phyloP scores from a whole-genome alignment of 1,140 invertebrate species.

The Drosophila ironensis region DNA sequence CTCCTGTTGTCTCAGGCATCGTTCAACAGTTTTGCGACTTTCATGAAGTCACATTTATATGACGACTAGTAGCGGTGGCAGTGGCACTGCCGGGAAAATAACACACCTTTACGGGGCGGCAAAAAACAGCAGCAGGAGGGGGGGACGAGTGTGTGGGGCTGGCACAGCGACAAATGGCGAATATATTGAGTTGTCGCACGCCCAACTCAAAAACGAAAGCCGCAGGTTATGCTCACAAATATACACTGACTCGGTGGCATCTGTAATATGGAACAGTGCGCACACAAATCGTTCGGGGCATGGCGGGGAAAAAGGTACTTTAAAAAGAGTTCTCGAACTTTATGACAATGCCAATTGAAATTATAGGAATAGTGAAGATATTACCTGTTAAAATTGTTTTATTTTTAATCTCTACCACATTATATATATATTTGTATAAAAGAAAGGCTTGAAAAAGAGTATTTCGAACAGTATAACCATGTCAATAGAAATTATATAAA shows the following conservation, averaged over 20 bases:
- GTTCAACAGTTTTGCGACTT: slow-evolving; percentile 76
- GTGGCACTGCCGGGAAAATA: not conserved
- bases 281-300: slow-evolving; percentile 45
- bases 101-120: slow-evolving; percentile 22
- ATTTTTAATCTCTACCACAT: too few relatives aligned
- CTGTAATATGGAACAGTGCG: slow-evolving; percentile 68
- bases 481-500: too few relatives aligned
- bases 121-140: not conserved
- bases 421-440: too few relatives aligned
- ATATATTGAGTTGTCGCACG: slow-evolving; percentile 80
- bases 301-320: not conserved
- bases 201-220: slow-evolving; percentile 38
- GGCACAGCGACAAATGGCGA: slow-evolving; percentile 76
- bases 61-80: slow-evolving; percentile 20
- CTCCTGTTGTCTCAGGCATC: slow-evolving; percentile 45
- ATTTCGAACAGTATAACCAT: too few relatives aligned
- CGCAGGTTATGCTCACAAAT: slow-evolving; percentile 33
- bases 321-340: not conserved
- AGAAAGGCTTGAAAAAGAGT: too few relatives aligned
- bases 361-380: too few relatives aligned
- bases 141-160: slow-evolving; percentile 27
- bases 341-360: too few relatives aligned
- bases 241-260: slow-evolving; percentile 10
- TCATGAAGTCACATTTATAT: slow-evolving; percentile 50
- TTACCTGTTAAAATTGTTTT: too few relatives aligned